These are phyloP conservation scores for Timandra comae DNA, from an alignment of 2,888 invertebrate species.

Conservation along the genomic window DNA sequence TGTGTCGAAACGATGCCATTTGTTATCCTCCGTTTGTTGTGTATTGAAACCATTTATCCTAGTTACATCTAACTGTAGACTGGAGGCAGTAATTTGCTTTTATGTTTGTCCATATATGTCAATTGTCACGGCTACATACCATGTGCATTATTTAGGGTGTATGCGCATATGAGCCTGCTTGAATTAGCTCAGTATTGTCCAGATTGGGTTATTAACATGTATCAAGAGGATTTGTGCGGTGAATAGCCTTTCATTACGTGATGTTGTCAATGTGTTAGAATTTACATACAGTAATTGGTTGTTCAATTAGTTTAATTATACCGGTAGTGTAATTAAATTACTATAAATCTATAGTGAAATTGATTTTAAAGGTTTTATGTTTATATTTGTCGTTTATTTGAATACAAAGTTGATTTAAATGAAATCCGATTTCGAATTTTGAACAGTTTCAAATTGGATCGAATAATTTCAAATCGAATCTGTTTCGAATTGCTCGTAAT, in stretches of 20 bases:
- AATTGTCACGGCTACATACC: slow-evolving; percentile 3
- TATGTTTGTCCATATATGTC: slow-evolving; percentile 11
- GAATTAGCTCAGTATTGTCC: slow-evolving; percentile 8
- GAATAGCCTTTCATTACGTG: slow-evolving; percentile 1
- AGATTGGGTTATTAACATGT: slow-evolving; percentile 5
- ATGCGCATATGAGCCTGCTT: slow-evolving; percentile 5
- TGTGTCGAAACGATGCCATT: slow-evolving; percentile 38
- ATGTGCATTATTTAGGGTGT: slow-evolving; percentile 7
- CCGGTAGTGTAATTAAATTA: too few species aligned
- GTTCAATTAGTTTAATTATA: too few species aligned
- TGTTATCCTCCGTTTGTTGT: slow-evolving; percentile 35
- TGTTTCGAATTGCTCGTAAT: too few species aligned
- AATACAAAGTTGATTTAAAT: too few species aligned
- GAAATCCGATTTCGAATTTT: too few species aligned
- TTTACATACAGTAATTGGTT: too few species aligned
- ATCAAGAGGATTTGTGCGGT: slow-evolving; percentile 9
- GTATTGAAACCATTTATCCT: slow-evolving; percentile 39
- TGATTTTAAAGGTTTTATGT: too few species aligned
- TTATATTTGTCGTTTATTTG: too few species aligned
- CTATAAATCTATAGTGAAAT: too few species aligned
- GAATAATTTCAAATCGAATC: too few species aligned
- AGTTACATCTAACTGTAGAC: slow-evolving; percentile 22
- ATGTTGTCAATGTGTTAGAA: slow-evolving; percentile 1
- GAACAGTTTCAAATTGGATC: too few species aligned
- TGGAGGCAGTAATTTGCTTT: slow-evolving; percentile 13